These are phyloP conservation scores for Cyanoderma ruficeps DNA, from an alignment of 2,113 vertebrate species.

Conservation along the genomic window DNA sequence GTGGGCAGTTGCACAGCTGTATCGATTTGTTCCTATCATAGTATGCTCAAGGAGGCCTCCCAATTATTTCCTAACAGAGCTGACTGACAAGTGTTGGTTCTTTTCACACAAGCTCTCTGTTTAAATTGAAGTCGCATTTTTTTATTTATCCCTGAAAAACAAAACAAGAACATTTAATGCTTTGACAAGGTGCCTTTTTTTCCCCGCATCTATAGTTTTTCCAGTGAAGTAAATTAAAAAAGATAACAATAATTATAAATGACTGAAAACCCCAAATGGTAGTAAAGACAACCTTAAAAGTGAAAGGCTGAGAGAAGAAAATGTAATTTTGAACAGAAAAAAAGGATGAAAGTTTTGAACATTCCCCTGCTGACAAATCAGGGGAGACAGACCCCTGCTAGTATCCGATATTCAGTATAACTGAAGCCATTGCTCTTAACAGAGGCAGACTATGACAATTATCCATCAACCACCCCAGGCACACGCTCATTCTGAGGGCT, in stretches of 20 bases:
- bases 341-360: background rate
- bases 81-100: background rate
- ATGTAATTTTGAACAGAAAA: accelerated
- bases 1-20: background rate
- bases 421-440: background rate
- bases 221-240: background rate
- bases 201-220: background rate
- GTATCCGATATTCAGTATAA: background rate
- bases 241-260: background rate
- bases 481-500: accelerated
- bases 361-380: background rate
- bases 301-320: background rate
- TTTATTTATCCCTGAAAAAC: background rate
- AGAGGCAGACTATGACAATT: background rate
- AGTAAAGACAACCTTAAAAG: background rate
- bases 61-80: background rate
- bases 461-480: accelerated
- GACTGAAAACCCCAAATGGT: background rate
- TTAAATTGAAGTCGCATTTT: background rate
- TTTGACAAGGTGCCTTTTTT: background rate
- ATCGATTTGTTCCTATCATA: background rate
- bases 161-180: background rate
- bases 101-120: background rate
- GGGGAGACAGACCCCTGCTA: background rate
- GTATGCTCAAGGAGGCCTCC: background rate